Percentiles rank a stretch among this genome's conserved stretches.
phyloP scores from a whole-genome alignment of 2,113 vertebrate species.

The Microtus ochrogaster region DNA sequence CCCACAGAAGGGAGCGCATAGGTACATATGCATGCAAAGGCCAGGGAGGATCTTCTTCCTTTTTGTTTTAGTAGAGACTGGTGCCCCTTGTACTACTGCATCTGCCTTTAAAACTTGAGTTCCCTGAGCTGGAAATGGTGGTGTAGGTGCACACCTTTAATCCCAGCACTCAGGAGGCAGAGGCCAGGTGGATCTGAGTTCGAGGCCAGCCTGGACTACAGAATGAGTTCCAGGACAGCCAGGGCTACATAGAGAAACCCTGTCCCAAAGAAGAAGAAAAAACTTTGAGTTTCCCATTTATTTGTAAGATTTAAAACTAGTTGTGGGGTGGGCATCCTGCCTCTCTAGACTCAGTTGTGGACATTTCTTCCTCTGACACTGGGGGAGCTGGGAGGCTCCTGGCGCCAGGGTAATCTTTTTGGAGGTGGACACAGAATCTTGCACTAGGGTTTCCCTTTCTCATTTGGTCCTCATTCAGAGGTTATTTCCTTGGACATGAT shows the following conservation, averaged over 20 bases:
- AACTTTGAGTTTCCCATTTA: neutral
- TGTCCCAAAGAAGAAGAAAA: neutral
- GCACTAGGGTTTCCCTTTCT: neutral
- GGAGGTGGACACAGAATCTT: neutral
- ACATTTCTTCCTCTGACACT: neutral
- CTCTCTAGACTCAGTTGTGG: neutral
- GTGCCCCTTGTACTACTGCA: neutral
- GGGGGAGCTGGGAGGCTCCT: neutral
- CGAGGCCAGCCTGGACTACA: neutral
- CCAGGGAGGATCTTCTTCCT: neutral
- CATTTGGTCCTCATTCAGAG: neutral
- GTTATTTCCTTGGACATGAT: neutral
- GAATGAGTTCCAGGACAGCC: neutral
- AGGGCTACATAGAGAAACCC: neutral
- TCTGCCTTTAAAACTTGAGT: neutral
- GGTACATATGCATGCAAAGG: no score
- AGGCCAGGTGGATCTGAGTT: neutral
- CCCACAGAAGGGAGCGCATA: no score
- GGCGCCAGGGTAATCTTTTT: neutral
- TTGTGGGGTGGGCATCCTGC: neutral
- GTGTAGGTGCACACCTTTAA: neutral
- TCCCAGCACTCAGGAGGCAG: neutral
- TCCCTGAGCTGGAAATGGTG: neutral
- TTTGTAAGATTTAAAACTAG: neutral
- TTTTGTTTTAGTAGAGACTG: neutral